Percentiles rank a stretch among this genome's conserved stretches.
These are phyloP conservation scores for Ganaspis brasiliensis DNA, from an alignment of 2,888 invertebrate species.

Conservation along the genomic window DNA sequence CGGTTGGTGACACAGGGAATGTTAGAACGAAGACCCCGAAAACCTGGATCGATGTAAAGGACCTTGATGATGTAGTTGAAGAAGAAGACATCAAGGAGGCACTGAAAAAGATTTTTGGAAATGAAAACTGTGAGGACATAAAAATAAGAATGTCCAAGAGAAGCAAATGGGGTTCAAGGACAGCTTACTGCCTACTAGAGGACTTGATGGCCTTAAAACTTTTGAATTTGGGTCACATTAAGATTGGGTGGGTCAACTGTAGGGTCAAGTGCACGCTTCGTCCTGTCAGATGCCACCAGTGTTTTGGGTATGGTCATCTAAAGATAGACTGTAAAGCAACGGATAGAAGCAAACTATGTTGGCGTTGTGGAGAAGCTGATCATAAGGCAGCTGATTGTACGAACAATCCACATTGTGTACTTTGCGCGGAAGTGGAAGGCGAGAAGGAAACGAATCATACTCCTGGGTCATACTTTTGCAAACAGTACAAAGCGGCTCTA, in stretches of 20 bases:
- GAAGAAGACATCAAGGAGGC: conserved; percentile 49
- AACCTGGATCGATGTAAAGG: conserved; percentile 46
- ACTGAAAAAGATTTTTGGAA: conserved; percentile 7
- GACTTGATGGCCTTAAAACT: background rate
- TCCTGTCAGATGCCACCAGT: conserved; percentile 53
- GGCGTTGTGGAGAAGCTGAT: conserved; percentile 63
- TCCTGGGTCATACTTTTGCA: conserved; percentile 49
- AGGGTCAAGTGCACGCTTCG: conserved; percentile 44
- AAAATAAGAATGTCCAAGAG: conserved; percentile 15
- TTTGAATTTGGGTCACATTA: background rate
- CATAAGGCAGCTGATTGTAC: no score
- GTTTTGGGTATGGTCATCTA: conserved; percentile 52
- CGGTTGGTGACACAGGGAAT: background rate
- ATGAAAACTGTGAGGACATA: background rate
- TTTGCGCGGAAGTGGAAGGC: conserved; percentile 43
- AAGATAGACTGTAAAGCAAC: conserved; percentile 47
- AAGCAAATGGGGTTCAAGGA: conserved; percentile 8
- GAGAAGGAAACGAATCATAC: conserved; percentile 37
- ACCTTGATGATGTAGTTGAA: conserved; percentile 42
- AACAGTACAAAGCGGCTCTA: conserved; percentile 49
- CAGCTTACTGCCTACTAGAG: conserved; percentile 6
- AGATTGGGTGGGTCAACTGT: conserved; percentile 53
- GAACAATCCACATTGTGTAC: no score
- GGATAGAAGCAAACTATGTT: conserved; percentile 58
- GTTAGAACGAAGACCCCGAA: background rate